These are phyloP conservation scores for Campylomormyrus numenius DNA, from an alignment of 2,113 vertebrate genomes.

Conservation along the genomic window DNA sequence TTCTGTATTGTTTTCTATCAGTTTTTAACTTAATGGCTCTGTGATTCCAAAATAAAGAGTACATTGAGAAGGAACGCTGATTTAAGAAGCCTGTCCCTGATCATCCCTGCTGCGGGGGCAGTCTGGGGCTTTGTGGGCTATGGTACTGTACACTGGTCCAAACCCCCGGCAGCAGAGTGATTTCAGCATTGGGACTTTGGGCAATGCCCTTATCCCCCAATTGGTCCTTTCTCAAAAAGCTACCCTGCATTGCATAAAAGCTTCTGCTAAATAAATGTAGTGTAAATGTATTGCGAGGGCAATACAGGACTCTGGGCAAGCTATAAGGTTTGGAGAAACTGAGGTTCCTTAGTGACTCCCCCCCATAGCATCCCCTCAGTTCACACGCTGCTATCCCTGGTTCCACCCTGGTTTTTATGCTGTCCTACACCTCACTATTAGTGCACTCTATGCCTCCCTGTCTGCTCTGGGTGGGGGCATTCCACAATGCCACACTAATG, in stretches of 20 bases:
- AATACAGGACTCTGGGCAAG: neutral
- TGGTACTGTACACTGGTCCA: neutral
- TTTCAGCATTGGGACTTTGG: neutral
- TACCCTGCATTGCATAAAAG: neutral
- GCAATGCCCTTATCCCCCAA: neutral
- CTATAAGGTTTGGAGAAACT: neutral
- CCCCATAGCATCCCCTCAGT: neutral
- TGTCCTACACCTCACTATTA: constrained; percentile 27
- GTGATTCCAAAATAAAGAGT: neutral
- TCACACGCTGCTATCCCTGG: neutral
- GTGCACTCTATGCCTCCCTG: constrained; percentile 18
- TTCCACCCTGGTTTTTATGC: neutral
- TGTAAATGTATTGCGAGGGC: neutral
- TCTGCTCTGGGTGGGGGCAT: constrained; percentile 6
- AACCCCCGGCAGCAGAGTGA: neutral
- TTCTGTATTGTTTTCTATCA: neutral
- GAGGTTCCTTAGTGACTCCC: neutral
- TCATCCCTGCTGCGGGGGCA: neutral
- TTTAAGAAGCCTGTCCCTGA: neutral
- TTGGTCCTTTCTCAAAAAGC: neutral
- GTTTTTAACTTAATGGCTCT: neutral
- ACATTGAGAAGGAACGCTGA: neutral
- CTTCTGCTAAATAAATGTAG: neutral
- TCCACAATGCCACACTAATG: constrained; percentile 7
- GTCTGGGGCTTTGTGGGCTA: neutral